Base-by-base conservation (phyloP, 2,797 vertebrate genomes). In the Mormyrops attenuatus region DNA sequence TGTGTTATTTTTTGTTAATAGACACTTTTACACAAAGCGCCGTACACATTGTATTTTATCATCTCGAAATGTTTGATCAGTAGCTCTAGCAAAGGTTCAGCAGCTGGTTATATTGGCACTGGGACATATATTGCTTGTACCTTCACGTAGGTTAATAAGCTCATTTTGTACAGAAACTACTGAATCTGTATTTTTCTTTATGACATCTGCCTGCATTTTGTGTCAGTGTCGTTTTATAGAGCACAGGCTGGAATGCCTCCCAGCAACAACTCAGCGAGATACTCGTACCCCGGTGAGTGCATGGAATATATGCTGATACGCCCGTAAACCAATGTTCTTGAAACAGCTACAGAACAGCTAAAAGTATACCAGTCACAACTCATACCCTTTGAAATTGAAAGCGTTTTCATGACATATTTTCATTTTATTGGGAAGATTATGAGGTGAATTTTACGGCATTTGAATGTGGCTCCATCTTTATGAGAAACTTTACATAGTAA, bases 151-250 rank as follows among this genome's bases (percentile, higher is more conserved):
- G 38, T 20, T 80, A 44, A 44, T 80, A 20, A 44, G 9, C 73
- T n/a, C 7, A 17, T 44, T 80, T 44, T 80, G 41, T 44, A 80
- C 7, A n/a, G 41, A 1, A 82, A 22, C 11, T 6, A n/a, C 38
- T 3, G 5, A 80, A 80, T n/a, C 38, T 41, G 11, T 15, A n/a
- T 47, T 47, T 80, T 82, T 47, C 17, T 22, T 44, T 22, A 11
- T 30, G 22, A 82, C 38, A 82, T 44, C 20, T 82, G 41, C 8
- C 77, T 82, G 41, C 41, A 47, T 82, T 22, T 47, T 47, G 77
- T 86, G 15, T 89, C 89, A 90, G 89, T 90, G 69, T 90, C 89
- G 5, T 88, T 90, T 80, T 50, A 90, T 15, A 90, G 89, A 8
- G 89, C 69, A 20, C 89, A 90, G 34, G 53, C 34, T 15, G 89